phyloP scores from a whole-genome alignment of 2,888 invertebrate genomes.

The Drosophila paracracens region DNA sequence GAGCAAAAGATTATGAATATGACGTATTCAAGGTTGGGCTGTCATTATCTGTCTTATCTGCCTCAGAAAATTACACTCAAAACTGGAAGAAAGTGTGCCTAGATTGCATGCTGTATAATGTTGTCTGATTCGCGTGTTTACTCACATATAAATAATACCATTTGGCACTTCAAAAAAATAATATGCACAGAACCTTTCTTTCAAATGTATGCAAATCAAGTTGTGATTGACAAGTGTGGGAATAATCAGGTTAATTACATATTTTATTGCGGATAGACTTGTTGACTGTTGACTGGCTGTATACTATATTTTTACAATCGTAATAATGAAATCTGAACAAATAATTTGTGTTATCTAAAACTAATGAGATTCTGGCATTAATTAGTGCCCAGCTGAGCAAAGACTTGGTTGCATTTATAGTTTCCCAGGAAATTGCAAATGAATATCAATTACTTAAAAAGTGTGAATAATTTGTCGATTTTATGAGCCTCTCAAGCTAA shows the following conservation, averaged over 20 bases:
- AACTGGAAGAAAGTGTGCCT: neutral
- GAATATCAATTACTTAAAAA: constrained; percentile 60
- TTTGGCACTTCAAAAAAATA: neutral
- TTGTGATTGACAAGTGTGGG: constrained; percentile 13
- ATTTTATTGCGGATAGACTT: constrained; percentile 1
- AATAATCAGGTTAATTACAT: constrained; percentile 1
- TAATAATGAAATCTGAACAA: constrained; percentile 29
- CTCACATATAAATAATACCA: neutral
- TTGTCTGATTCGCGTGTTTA: neutral
- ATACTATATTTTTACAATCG: constrained; percentile 30
- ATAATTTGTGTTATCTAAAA: constrained; percentile 51
- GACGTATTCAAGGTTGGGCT: neutral
- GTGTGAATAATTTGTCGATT: constrained; percentile 40
- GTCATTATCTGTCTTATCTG: constrained; percentile 1
- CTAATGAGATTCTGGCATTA: constrained; percentile 55
- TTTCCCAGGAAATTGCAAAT: constrained; percentile 58
- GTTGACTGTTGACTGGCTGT: constrained; percentile 10
- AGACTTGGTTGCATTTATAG: constrained; percentile 30
- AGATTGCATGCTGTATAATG: neutral
- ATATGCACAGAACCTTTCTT: neutral
- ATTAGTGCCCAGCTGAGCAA: constrained; percentile 52
- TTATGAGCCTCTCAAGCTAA: constrained; percentile 12
- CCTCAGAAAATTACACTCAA: neutral
- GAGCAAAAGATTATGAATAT: constrained; percentile 2
- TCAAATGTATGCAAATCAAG: constrained; percentile 4